Conservation (phyloP, 2,888 invertebrate species). For the Balanococcus diminutus region DNA sequence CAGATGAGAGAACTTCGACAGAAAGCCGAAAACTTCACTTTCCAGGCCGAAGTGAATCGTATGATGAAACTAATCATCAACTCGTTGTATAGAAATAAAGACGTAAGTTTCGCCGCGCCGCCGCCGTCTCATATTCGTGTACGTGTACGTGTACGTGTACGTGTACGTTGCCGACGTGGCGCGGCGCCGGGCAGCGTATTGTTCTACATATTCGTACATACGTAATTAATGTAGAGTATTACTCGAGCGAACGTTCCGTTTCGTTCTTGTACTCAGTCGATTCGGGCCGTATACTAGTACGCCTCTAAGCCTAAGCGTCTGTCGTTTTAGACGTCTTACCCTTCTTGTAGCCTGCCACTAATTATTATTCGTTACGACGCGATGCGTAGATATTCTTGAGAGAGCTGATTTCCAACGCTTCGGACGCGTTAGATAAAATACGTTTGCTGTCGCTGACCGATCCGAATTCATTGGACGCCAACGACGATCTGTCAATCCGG, state of each 20-base stretch:
- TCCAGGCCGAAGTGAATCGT: constrained; percentile 98
- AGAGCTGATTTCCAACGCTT: constrained; percentile 98
- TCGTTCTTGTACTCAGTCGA: too few relatives aligned
- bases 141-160: too few relatives aligned
- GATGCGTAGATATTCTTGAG: constrained; percentile 96
- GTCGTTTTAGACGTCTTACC: too few relatives aligned
- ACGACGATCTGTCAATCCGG: constrained; percentile 83
- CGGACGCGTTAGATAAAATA: constrained; percentile 98
- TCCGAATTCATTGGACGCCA: constrained; percentile 75
- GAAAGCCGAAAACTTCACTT: constrained; percentile 84
- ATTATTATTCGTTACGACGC: too few relatives aligned
- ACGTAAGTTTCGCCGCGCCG: constrained; percentile 68
- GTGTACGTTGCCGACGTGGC: too few relatives aligned
- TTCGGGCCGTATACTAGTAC: too few relatives aligned
- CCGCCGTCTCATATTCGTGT: too few relatives aligned
- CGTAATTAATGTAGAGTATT: background rate
- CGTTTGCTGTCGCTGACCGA: constrained; percentile 90
- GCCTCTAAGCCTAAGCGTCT: too few relatives aligned
- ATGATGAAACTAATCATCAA: constrained; percentile 99
- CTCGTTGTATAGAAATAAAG: constrained; percentile 97
- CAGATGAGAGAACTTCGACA: constrained; percentile 91
- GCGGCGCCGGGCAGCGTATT: too few relatives aligned
- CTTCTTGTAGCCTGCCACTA: too few relatives aligned
- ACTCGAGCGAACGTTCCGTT: background rate
- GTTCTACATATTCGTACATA: too few relatives aligned